These are phyloP conservation scores for Chymomyza procnemis DNA, from an alignment of 2,888 invertebrate genomes.

Conservation along the genomic window DNA sequence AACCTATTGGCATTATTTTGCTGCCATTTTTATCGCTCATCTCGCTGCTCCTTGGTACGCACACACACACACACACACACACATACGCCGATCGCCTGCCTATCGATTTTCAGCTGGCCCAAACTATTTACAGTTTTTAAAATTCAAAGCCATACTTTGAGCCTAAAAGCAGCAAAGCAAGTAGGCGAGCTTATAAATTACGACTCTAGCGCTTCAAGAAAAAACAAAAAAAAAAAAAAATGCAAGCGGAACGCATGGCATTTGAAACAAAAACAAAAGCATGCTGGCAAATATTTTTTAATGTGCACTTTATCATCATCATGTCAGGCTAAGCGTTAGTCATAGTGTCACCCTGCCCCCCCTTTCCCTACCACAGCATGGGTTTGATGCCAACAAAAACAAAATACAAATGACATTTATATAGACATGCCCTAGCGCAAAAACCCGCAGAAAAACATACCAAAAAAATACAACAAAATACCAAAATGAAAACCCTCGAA, in stretches of 20 bases:
- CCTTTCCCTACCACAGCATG: no score
- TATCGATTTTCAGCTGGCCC: neutral
- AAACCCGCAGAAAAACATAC: neutral
- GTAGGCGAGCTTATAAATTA: neutral
- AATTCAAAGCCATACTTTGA: neutral
- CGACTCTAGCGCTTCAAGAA: no score
- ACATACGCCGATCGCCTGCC: neutral
- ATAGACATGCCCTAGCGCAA: conserved; percentile 60
- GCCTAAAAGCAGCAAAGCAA: neutral
- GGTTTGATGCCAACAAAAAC: conserved; percentile 12
- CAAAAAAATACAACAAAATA: conserved; percentile 1
- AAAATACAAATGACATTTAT: conserved; percentile 65
- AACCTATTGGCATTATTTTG: neutral
- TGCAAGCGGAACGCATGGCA: conserved; percentile 8
- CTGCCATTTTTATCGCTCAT: neutral
- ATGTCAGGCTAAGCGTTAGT: conserved; percentile 43
- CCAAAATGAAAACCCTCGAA: conserved; percentile 2
- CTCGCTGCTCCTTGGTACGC: no score
- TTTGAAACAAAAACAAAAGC: conserved; percentile 34
- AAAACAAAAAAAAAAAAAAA: conserved; percentile 6
- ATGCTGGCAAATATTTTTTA: conserved; percentile 55
- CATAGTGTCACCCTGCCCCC: conserved; percentile 30
- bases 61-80: no score
- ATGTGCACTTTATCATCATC: conserved; percentile 66
- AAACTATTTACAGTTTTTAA: neutral